These are phyloP conservation scores for Peromyscus attwateri DNA, from an alignment of 2,797 vertebrate species.

Conservation along the genomic window DNA sequence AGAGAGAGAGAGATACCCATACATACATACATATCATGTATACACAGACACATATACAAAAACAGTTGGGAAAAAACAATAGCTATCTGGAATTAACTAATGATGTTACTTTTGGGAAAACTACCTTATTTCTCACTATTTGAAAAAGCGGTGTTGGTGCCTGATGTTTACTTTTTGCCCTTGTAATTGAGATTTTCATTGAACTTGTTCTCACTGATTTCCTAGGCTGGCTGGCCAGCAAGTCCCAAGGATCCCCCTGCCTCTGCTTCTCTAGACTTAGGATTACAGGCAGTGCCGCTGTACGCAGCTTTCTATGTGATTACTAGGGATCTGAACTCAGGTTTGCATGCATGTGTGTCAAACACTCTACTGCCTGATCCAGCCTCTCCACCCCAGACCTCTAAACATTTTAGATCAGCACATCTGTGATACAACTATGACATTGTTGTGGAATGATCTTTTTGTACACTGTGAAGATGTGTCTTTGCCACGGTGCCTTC, in stretches of 20 bases:
- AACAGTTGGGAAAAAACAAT: not conserved
- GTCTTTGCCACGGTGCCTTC: not conserved
- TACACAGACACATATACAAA: not conserved
- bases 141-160: not conserved
- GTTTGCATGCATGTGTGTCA: not conserved
- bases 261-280: not conserved
- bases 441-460: not conserved
- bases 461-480: not conserved
- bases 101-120: not conserved
- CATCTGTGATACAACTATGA: not conserved
- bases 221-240: not conserved
- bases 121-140: slow-evolving; percentile 39
- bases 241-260: not conserved
- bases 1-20: not conserved
- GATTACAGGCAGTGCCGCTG: too few relatives aligned
- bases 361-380: not conserved
- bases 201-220: not conserved
- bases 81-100: slow-evolving; percentile 30
- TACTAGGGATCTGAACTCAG: not conserved
- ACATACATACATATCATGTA: not conserved
- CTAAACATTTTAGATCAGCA: not conserved
- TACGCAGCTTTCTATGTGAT: not conserved
- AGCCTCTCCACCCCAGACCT: not conserved
- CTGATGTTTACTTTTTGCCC: not conserved
- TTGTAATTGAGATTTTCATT: not conserved